Evolutionary conservation across 2,113 vertebrate genomes (phyloP), one percentile per base, ranked within the genome.

Genomic region (Gobiocypris rarus): DNA sequence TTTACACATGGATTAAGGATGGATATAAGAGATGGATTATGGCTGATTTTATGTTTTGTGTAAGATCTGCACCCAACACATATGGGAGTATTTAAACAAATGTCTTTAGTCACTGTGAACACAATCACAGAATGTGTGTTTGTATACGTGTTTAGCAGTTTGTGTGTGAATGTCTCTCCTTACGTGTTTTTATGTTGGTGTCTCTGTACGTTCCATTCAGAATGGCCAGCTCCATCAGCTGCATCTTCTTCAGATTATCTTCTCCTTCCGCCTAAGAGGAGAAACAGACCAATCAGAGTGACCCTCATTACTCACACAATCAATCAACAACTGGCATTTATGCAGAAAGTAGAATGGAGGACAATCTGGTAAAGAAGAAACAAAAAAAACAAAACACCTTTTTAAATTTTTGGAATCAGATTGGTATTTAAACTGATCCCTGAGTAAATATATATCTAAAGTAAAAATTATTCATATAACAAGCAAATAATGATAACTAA

Each of bases 181-280:
- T 93, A 96, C 95, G 92, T 81, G 94, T 85, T 93, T 95, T 95
- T 88, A 95, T 34, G 87, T 96, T 95, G 92, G 94, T 95, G 92
- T 96, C 95, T 94, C 95, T 93, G 89, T 96, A 96, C 19, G 95
- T 96, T 85, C 95, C 95, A n/a, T 96, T 96, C 31, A 96, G 92
- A 81, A 96, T 96, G 10, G 95, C 95, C 17, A 96, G 89, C 87
- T 96, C 95, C 95, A 96, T 96, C 86, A 96, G 91, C 89, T 96
- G 95, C 93, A 96, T 95, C 92, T 96, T 96, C 93, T 96, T 96
- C 89, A 96, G 92, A 84, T 96, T 96, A 87, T 96, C 95, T 87
- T 95, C 95, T 69, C 95, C 95, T 84, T 95, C 95, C 17, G 95
- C 95, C 95, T 95, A 89, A 8, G 19, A 45, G 45, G 82, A 38